Evolutionary conservation across 2,113 vertebrate species (phyloP).

Genomic region (Emydura subglobosa): DNA sequence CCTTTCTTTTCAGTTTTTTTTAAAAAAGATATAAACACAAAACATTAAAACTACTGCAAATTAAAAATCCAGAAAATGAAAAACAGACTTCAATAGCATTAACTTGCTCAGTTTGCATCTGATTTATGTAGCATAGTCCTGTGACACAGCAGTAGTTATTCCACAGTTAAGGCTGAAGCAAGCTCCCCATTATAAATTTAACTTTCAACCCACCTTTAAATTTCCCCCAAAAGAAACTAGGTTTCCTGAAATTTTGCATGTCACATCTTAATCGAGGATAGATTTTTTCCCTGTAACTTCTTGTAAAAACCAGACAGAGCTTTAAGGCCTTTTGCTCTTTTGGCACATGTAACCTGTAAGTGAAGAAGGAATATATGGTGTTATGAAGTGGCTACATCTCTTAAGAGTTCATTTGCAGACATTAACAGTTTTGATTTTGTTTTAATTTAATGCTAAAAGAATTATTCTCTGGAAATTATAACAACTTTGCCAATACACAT

Average conservation of each 20-base stretch:
- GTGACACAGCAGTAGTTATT: accelerated
- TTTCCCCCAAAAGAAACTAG: not conserved
- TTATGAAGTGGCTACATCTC: not conserved
- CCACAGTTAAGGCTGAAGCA: not conserved
- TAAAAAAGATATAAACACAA: not conserved
- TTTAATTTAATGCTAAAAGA: not conserved
- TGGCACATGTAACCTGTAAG: not conserved
- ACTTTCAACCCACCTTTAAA: not conserved
- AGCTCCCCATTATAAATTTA: not conserved
- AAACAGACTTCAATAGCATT: not conserved
- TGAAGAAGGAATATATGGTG: not conserved
- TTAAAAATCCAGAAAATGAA: not conserved
- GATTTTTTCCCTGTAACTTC: not conserved
- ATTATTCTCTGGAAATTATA: accelerated
- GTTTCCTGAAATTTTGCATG: not conserved
- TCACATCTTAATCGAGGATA: accelerated
- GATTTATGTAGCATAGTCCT: not conserved
- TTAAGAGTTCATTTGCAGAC: not conserved
- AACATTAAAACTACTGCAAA: not conserved
- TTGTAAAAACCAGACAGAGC: accelerated
- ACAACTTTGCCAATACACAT: accelerated
- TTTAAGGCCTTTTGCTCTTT: not conserved
- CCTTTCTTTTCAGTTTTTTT: not conserved
- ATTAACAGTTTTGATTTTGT: not conserved
- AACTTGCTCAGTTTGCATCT: no score